phyloP scores from a whole-genome alignment of 2,113 vertebrate genomes.

The Bambusicola thoracicus region DNA sequence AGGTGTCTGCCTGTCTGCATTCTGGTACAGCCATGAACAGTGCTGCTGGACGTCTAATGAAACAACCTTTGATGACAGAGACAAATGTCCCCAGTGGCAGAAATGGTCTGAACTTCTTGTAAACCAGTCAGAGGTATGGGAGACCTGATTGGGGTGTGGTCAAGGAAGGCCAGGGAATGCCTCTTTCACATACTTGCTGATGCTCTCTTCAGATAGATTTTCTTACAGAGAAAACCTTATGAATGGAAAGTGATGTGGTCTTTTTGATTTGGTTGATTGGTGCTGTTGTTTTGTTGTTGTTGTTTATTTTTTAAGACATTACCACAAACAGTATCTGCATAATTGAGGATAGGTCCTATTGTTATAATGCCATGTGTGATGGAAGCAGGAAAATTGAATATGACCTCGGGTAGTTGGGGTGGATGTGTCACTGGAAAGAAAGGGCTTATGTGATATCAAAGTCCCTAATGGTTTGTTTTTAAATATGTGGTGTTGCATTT shows the following conservation, averaged over 20 bases:
- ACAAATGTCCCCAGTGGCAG: constrained; percentile 98
- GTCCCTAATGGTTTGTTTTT: neutral
- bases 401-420: neutral
- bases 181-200: neutral
- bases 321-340: neutral
- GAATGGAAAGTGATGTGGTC: neutral
- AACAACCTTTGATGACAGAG: constrained; percentile 94
- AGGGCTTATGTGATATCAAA: neutral
- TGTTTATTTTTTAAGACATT: neutral
- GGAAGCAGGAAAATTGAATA: neutral
- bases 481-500: neutral
- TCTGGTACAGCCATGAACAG: constrained; percentile 98
- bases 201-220: neutral
- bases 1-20: constrained; percentile 92
- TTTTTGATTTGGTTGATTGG: neutral
- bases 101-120: constrained; percentile 97
- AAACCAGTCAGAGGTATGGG: constrained; percentile 85
- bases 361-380: neutral
- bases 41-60: constrained; percentile 98
- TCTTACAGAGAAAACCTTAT: neutral
- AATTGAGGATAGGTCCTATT: neutral
- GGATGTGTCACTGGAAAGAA: neutral
- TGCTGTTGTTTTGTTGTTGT: neutral
- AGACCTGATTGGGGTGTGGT: neutral
- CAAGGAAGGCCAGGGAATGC: neutral